A percentile compares a stretch with the other conserved stretches of the same genome.
phyloP scores from a whole-genome alignment of 2,113 vertebrate species.

The Alethe diademata region DNA sequence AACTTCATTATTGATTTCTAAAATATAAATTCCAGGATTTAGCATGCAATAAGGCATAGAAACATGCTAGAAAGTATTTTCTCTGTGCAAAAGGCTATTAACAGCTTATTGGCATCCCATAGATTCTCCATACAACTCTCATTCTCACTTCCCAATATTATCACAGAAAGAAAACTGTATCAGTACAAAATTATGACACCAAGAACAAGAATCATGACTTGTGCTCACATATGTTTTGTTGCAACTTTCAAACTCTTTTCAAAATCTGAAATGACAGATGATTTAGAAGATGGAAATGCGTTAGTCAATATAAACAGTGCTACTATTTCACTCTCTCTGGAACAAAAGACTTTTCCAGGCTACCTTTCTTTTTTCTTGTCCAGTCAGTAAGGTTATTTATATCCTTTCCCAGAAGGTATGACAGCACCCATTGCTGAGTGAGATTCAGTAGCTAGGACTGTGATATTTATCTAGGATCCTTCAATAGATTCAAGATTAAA shows the following conservation, averaged over 20 bases:
- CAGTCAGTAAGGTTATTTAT: not conserved
- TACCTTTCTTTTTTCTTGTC: not conserved
- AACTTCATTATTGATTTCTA: not conserved
- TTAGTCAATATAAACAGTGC: not conserved
- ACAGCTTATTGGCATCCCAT: not conserved
- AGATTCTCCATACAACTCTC: not conserved
- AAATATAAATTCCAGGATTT: not conserved
- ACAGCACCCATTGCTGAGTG: not conserved
- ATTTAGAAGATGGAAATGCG: not conserved
- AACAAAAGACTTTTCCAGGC: not conserved
- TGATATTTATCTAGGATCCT: not conserved
- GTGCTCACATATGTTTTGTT: not conserved
- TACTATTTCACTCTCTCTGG: not conserved
- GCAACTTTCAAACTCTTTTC: not conserved
- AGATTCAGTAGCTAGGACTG: not conserved
- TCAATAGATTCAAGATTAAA: not conserved
- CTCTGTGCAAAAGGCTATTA: not conserved
- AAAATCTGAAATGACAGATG: not conserved
- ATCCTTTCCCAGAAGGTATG: not conserved
- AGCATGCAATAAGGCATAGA: not conserved
- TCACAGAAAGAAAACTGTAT: not conserved
- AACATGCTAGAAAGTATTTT: not conserved
- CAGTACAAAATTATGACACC: not conserved
- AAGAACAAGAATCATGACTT: not conserved
- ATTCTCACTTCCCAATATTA: not conserved